Evolutionary conservation across 2,113 vertebrate species (phyloP).

Genomic region (Sapajus apella): DNA sequence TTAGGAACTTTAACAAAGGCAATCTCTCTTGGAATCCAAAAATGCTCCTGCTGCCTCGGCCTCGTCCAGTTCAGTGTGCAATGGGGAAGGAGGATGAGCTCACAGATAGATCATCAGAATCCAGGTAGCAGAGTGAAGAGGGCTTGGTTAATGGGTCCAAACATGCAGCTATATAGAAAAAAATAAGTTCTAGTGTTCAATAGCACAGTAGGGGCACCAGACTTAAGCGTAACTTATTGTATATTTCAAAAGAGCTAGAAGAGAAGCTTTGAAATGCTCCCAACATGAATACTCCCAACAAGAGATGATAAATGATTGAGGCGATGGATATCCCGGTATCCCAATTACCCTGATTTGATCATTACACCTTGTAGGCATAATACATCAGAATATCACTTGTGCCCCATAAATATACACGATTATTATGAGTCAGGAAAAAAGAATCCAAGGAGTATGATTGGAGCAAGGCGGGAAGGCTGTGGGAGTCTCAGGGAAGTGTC

Average conservation of each 20-base stretch:
- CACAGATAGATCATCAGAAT: not conserved
- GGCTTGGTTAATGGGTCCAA: not conserved
- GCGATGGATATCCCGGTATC: not conserved
- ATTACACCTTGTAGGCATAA: not conserved
- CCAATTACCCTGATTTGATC: not conserved
- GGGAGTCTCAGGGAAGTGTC: rapidly evolving
- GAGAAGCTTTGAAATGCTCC: not conserved
- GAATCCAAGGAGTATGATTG: not conserved
- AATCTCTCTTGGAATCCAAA: not conserved
- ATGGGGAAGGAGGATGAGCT: not conserved
- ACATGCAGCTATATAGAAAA: not conserved
- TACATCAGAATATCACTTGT: not conserved
- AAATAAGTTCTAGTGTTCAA: not conserved
- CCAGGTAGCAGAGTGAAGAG: not conserved
- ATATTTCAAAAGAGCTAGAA: not conserved
- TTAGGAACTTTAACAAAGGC: not conserved
- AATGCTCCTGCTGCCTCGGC: not conserved
- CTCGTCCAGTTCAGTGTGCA: not conserved
- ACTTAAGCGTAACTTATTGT: too few relatives aligned
- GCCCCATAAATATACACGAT: not conserved
- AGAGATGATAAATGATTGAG: not conserved
- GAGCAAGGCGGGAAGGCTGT: rapidly evolving
- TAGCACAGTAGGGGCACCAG: not conserved
- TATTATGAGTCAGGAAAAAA: not conserved
- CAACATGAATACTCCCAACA: not conserved